These are phyloP conservation scores for Mythimna vitellina DNA, from an alignment of 2,888 invertebrate species.

Conservation along the genomic window DNA sequence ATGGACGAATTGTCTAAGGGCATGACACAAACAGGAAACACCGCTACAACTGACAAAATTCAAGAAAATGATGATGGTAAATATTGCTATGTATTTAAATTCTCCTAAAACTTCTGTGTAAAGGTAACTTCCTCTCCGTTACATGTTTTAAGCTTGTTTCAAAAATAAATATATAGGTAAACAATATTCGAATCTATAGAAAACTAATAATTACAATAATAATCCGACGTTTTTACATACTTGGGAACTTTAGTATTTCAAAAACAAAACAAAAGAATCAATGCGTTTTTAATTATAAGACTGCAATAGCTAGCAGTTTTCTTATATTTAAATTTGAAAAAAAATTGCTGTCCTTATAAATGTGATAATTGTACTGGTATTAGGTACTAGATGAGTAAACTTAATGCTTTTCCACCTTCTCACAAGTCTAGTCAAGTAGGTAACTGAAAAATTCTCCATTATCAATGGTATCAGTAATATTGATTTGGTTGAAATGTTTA, in stretches of 20 bases:
- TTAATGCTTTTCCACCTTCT: neutral
- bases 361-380: conserved; percentile 1
- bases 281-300: neutral
- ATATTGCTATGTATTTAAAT: conserved; percentile 59
- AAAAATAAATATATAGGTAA: conserved; percentile 49
- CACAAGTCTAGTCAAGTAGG: neutral
- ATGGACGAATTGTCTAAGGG: conserved; percentile 91
- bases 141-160: conserved; percentile 6
- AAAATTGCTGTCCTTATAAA: neutral
- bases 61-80: conserved; percentile 87
- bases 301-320: neutral
- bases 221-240: neutral
- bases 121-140: neutral
- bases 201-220: neutral
- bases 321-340: neutral
- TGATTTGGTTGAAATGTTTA: neutral
- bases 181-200: conserved; percentile 43
- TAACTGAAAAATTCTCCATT: neutral
- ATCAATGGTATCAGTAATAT: neutral
- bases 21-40: conserved; percentile 91
- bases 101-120: neutral
- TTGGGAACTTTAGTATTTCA: neutral
- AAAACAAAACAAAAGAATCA: neutral
- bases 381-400: neutral
- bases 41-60: conserved; percentile 88